phyloP scores from a whole-genome alignment of 2,888 invertebrate species.

The Lacanobia oleracea region DNA sequence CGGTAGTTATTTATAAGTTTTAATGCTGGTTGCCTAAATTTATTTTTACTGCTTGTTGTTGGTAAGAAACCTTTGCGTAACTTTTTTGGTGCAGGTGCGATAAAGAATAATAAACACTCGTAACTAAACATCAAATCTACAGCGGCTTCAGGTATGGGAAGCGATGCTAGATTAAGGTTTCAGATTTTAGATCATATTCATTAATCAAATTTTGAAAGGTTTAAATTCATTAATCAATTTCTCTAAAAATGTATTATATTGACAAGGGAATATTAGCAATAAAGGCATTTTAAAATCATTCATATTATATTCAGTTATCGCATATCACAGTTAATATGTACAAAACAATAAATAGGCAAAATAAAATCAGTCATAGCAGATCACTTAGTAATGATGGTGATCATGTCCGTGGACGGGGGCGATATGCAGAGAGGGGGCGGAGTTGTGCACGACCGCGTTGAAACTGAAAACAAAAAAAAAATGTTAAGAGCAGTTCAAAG shows the following conservation, averaged over 20 bases:
- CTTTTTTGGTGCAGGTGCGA: no score
- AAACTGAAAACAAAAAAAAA: slow-evolving; percentile 75
- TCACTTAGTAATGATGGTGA: slow-evolving; percentile 74
- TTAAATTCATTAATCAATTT: no score
- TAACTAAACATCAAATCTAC: no score
- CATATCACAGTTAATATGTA: slow-evolving; percentile 18
- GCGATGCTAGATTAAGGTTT: no score
- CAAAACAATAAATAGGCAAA: slow-evolving; percentile 49
- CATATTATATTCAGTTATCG: slow-evolving; percentile 32
- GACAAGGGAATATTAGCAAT: background rate
- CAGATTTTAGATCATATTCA: no score
- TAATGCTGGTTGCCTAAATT: no score
- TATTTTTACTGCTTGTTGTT: no score
- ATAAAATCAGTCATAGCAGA: slow-evolving; percentile 12
- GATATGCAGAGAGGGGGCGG: slow-evolving; percentile 79
- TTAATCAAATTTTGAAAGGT: no score
- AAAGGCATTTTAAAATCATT: background rate
- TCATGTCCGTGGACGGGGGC: slow-evolving; percentile 73
- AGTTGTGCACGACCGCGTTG: slow-evolving; percentile 87
- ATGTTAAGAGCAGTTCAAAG: background rate
- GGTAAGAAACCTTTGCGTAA: no score
- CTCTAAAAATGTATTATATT: background rate
- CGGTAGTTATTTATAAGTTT: no score
- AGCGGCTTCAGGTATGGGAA: no score
- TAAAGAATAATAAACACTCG: no score